Evolutionary conservation across 2,797 vertebrate species (phyloP), one percentile per base, ranked within the genome.

Genomic region (Meda fulgida): DNA sequence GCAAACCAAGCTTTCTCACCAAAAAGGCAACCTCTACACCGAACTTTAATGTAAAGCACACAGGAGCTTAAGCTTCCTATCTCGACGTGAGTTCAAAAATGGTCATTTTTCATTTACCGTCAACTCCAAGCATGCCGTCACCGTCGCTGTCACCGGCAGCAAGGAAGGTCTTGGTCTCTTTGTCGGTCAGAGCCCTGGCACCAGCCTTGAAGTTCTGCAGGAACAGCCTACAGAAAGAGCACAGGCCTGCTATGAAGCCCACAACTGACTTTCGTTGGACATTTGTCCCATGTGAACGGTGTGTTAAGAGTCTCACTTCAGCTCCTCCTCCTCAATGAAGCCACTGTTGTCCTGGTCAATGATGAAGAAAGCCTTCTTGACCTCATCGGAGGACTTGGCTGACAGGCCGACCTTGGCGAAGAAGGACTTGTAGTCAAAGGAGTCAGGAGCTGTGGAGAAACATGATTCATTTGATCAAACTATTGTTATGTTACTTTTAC

Each of bases 281-380:
- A 43, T 48, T 19, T 48, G 8, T 43, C 19, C 9, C 7, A 9
- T 43, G 13, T 40, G 4, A 23, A 63, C 29, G 23, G 46, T 63
- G 26, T 38, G 34, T 9, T 55, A 48, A 4, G 43, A 73, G 69
- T 67, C 94, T 95, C 93, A 97, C 96, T 94, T 96, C 84, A 96
- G 88, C 92, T 96, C 96, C 0, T 96, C 94, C 93, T 96, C 94
- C 93, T 96, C 94, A 93, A 95, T 95, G 92, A 94, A 96, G 88
- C 93, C 95, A 1, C 93, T 96, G 83, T 91, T 93, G 91, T 96
- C 94, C 94, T 95, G 93, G 88, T 96, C 95, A 85, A 94, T 93
- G 92, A 96, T 93, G 77, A 4, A 23, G 29, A 97, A 97, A 80
- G 94, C 94, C 86, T 94, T 93, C 91, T 92, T 90, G 34, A 96